Evolutionary conservation across 1,140 invertebrate species (phyloP), one percentile per base, ranked within the genome.

Genomic region (Hylaeus volcanicus): DNA sequence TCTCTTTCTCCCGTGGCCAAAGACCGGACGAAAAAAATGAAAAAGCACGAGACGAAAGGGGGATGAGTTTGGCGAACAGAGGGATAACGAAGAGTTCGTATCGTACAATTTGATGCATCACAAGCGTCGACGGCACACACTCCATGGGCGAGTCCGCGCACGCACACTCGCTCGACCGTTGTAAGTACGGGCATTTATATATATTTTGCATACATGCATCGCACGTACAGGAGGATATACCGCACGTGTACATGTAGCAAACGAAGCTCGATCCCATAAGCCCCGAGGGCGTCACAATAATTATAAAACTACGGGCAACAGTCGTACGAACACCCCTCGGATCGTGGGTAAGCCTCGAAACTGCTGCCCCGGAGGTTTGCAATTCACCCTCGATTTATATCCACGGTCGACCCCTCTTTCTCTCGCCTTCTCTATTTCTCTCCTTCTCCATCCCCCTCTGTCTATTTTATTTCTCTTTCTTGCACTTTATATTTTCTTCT

Each of bases 271-370:
- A 86, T 84, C 72, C 56, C 68, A 75, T 76, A 78, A 86, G 70
- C 85, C 85, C 79, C 66, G 61, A 72, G 84, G 81, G 85, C 81
- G 80, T 82, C 81, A 83, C 84, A 83, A 87, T 89, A 89, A 89
- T 89, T 88, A 89, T 87, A 89, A 88, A 87, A 88, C 77, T 88
- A 84, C 81, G 74, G 61, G 48, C 76, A 83, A 73, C 81, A 79
- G 64, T 83, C 73, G 81, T 83, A 76, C 81, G 65, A 78, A 70
- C 78, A 71, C 74, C 69, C 83, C 81, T 70, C 81, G 79, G 63
- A 79, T 76, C 84, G 84, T 73, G 74, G 85, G 71, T 56, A 58
- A 61, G 81, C 78, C 85, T 79, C 76, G 43, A 86, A 86, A 86
- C 85, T 79, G 81, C 77, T 85, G 83, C 86, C 77, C 78, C 51